Percentiles rank a stretch among this genome's conserved stretches.
These are phyloP conservation scores for Tyto alba DNA, from an alignment of 2,113 vertebrate genomes.

Conservation along the genomic window DNA sequence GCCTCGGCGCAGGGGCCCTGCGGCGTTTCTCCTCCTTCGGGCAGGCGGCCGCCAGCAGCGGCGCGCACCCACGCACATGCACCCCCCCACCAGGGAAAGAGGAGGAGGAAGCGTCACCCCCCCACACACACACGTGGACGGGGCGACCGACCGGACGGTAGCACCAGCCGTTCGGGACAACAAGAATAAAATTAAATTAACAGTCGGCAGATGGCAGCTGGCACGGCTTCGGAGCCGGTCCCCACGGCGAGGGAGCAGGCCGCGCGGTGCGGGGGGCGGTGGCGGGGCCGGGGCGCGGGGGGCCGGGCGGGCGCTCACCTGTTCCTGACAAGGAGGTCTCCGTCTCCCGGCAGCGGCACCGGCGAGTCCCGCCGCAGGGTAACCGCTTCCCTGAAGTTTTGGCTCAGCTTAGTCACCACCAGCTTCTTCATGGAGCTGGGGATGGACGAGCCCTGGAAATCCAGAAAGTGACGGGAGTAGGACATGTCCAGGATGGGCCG, in stretches of 20 bases:
- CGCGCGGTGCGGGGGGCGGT: background rate
- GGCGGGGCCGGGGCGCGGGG: background rate
- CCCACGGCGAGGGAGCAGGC: background rate
- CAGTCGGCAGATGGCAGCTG: constrained; percentile 77
- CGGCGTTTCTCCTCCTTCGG: constrained; percentile 16
- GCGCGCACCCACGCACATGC: background rate
- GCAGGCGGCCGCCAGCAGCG: background rate
- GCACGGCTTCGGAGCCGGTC: constrained; percentile 51
- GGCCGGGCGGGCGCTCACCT: constrained; percentile 74
- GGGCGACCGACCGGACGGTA: background rate
- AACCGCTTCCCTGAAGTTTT: constrained; percentile 86
- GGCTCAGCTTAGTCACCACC: constrained; percentile 83
- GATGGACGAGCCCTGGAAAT: constrained; percentile 88
- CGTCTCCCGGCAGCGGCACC: constrained; percentile 86
- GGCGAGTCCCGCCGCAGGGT: constrained; percentile 71
- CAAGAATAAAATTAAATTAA: constrained; percentile 32
- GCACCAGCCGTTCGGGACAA: constrained; percentile 34
- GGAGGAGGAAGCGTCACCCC: constrained; percentile 1
- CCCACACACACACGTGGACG: background rate
- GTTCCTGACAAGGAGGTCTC: constrained; percentile 89
- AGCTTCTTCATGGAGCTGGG: constrained; percentile 87
- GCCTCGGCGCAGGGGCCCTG: background rate
- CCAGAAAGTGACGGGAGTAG: constrained; percentile 91
- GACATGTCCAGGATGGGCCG: constrained; percentile 88
- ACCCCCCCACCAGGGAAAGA: background rate